A percentile compares a stretch with the other conserved stretches of the same genome.
These are phyloP conservation scores for Taenioides sp. DNA, from an alignment of 2,797 vertebrate species.

Conservation along the genomic window DNA sequence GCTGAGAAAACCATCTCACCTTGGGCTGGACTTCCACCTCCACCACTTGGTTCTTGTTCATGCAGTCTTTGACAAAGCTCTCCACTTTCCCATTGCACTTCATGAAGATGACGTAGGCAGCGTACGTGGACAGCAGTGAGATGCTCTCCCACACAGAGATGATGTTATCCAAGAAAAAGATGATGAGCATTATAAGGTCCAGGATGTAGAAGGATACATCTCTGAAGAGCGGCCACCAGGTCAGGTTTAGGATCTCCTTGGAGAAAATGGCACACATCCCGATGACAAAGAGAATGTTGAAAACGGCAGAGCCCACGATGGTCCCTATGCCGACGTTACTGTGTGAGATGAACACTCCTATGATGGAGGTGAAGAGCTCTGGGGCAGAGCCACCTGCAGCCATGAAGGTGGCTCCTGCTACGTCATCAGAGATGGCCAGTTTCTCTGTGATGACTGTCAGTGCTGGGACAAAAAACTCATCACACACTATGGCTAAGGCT, in stretches of 20 bases:
- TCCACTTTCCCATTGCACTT: slow-evolving; percentile 92
- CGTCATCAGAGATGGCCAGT: slow-evolving; percentile 92
- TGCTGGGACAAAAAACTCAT: slow-evolving; percentile 98
- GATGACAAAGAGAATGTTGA: slow-evolving; percentile 99
- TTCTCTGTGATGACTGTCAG: slow-evolving; percentile 98
- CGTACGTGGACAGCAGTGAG: slow-evolving; percentile 84
- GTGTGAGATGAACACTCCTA: slow-evolving; percentile 97
- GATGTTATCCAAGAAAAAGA: slow-evolving; percentile 97
- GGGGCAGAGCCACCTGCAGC: slow-evolving; percentile 97
- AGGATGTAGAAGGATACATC: slow-evolving; percentile 98
- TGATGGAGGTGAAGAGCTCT: slow-evolving; percentile 97
- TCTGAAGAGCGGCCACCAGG: slow-evolving; percentile 98
- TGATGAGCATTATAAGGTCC: slow-evolving; percentile 94
- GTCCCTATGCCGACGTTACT: slow-evolving; percentile 99
- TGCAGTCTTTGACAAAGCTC: slow-evolving; percentile 82
- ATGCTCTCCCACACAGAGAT: slow-evolving; percentile 94
- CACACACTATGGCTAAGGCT: slow-evolving; percentile 96
- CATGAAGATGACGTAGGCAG: slow-evolving; percentile 94
- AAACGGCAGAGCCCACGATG: slow-evolving; percentile 97
- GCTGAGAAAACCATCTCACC: slow-evolving; percentile 80
- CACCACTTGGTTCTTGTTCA: slow-evolving; percentile 93
- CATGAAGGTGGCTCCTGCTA: slow-evolving; percentile 98
- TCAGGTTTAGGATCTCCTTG: slow-evolving; percentile 94
- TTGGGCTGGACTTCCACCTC: slow-evolving; percentile 91
- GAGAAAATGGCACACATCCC: slow-evolving; percentile 99